Percentiles rank a stretch among this genome's conserved stretches.
Conservation (phyloP, 2,797 vertebrate species). For the Sylvilagus floridanus region DNA sequence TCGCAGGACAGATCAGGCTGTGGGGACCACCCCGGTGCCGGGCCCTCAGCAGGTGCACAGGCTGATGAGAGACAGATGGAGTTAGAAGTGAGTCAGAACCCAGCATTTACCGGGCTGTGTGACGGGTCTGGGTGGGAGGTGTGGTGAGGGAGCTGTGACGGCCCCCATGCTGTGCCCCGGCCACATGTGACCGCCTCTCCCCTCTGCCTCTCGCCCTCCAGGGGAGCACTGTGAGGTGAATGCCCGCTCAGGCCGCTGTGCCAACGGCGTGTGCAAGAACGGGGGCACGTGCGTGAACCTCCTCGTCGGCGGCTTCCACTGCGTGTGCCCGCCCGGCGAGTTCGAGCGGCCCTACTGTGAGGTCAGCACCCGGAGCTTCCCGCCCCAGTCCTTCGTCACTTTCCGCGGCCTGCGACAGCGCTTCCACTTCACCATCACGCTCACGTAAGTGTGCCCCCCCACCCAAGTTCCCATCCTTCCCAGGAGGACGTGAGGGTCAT, state of each 20-base stretch:
- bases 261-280: constrained; percentile 95
- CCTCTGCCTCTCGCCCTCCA: constrained; percentile 56
- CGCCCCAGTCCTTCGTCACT: constrained; percentile 96
- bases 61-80: background rate
- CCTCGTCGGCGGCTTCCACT: constrained; percentile 96
- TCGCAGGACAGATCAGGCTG: fast-evolving
- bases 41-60: no score
- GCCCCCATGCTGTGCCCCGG: no score
- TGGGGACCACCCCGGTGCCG: fast-evolving
- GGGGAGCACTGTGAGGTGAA: constrained; percentile 97
- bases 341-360: constrained; percentile 97
- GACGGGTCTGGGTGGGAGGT: fast-evolving
- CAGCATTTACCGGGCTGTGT: fast-evolving
- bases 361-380: constrained; percentile 98
- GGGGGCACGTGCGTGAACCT: constrained; percentile 96
- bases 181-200: background rate
- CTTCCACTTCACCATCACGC: constrained; percentile 97
- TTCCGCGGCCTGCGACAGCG: constrained; percentile 97
- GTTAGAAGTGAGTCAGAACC: fast-evolving
- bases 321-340: constrained; percentile 93
- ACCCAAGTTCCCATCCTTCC: no score
- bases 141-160: no score
- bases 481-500: constrained; percentile 78
- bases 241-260: constrained; percentile 92
- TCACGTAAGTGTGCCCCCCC: constrained; percentile 91